These are phyloP conservation scores for Xestia c-nigrum DNA, from an alignment of 2,888 invertebrate species.

Conservation along the genomic window DNA sequence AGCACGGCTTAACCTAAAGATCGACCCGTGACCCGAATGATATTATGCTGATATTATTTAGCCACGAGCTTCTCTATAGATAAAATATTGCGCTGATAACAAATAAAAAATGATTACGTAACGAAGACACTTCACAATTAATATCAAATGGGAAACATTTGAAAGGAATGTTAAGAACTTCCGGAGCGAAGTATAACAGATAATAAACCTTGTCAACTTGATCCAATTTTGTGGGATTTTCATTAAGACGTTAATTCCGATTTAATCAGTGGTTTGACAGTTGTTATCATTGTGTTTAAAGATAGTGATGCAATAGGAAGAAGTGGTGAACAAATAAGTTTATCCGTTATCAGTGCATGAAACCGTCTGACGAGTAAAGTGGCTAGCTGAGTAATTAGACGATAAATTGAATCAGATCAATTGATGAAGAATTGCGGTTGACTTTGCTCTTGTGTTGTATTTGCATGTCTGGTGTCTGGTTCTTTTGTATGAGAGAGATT, in stretches of 20 bases:
- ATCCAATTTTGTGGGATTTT: constrained; percentile 4
- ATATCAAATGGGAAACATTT: constrained; percentile 20
- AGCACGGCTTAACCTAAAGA: too few relatives aligned
- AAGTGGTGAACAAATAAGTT: constrained; percentile 57
- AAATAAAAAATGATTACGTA: constrained; percentile 16
- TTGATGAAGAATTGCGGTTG: not conserved
- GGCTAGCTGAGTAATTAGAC: constrained; percentile 42
- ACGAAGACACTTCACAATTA: constrained; percentile 1
- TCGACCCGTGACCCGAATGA: too few relatives aligned
- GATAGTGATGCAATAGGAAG: constrained; percentile 72
- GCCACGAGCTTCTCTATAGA: too few relatives aligned
- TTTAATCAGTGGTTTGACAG: constrained; percentile 14
- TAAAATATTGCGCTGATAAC: not conserved
- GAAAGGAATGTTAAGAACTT: constrained; percentile 28
- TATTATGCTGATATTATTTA: too few relatives aligned
- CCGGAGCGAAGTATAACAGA: constrained; percentile 10
- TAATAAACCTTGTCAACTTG: constrained; percentile 7
- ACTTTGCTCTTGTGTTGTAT: not conserved
- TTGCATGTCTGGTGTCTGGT: not conserved
- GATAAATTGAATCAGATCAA: constrained; percentile 37
- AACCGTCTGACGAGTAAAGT: constrained; percentile 23
- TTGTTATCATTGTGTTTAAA: constrained; percentile 7
- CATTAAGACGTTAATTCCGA: constrained; percentile 10
- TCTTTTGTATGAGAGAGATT: not conserved
- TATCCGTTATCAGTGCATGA: constrained; percentile 64